Base-by-base conservation (phyloP, 1,140 invertebrate species). In the Magallana angulata region DNA sequence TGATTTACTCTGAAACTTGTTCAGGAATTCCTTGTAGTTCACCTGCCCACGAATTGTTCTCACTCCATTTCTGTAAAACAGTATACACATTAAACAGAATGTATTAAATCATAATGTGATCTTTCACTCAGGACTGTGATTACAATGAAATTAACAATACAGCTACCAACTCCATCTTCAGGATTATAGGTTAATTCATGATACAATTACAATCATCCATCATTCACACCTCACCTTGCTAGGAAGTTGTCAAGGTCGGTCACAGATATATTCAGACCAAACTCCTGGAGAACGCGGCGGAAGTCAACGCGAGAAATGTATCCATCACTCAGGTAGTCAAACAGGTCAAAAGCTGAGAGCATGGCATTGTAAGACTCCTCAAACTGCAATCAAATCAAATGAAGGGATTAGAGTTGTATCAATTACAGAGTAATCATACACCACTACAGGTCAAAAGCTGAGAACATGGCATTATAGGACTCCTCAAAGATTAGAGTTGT, bases 261-360 rank as follows among this genome's bases (percentile, higher is more conserved):
- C 7, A 91, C 91, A 9, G 90, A 92, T 59, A 93, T 88, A n/a
- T 88, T 87, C 56, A 93, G 92, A n/a, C 93, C 93, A 90, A 93
- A 94, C 84, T 94, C 93, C 57, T 90, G 84, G 9, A 94, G 88
- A n/a, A 94, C 92, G 56, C 91, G 87, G 14, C 92, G 76, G 88
- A 94, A 92, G 88, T 94, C 93, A 9, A 93, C 87, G 14, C 91
- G 86, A 76, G 92, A 89, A 16, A 94, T 90, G 80, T 89, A 92
- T 11, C 91, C 90, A 88, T 93, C 93, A 82, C 89, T 89, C 57
- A 91, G 81, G 76, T 92, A 90, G 84, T 94, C 93, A 91, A 94
- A 94, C 57, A 92, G 82, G 57, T 93, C 87, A 85, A 92, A 93
- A 18, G 93, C 93, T 18, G 90, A 88, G 68, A 90, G 30, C 89